Evolutionary conservation across 2,888 invertebrate species (phyloP).

Genomic region (Embidobia sp.): DNA sequence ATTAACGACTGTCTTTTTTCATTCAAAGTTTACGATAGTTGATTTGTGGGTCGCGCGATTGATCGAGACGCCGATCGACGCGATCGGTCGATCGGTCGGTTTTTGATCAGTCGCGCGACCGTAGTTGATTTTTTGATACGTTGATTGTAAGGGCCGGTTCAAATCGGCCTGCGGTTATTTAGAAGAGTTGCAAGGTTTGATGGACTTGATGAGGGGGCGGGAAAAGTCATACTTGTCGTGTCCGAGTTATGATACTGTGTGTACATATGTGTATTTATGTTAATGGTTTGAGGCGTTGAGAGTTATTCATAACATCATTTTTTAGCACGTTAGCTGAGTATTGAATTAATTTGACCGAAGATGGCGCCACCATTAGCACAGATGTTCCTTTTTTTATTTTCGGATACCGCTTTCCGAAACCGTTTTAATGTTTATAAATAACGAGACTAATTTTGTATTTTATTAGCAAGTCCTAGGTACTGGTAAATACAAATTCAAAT

Average conservation of each 20-base stretch:
- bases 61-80: conserved; percentile 32
- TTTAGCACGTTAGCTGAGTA: no score
- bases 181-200: conserved; percentile 24
- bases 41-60: conserved; percentile 37
- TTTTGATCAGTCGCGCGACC: conserved; percentile 24
- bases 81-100: conserved; percentile 37
- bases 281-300: conserved; percentile 32
- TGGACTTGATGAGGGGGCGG: neutral
- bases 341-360: no score
- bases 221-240: conserved; percentile 28
- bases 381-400: no score
- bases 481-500: neutral
- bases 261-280: conserved; percentile 50
- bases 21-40: conserved; percentile 62
- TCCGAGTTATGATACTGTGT: conserved; percentile 34
- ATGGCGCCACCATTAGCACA: conserved; percentile 3
- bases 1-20: conserved; percentile 56
- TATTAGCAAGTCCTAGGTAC: no score
- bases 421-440: no score
- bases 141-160: conserved; percentile 7
- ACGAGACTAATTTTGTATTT: no score
- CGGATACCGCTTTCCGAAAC: no score
- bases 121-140: conserved; percentile 53
- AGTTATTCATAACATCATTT: conserved; percentile 9
- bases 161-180: conserved; percentile 17